Conservation (phyloP, 2,797 vertebrate species). For the Vultur gryphus region DNA sequence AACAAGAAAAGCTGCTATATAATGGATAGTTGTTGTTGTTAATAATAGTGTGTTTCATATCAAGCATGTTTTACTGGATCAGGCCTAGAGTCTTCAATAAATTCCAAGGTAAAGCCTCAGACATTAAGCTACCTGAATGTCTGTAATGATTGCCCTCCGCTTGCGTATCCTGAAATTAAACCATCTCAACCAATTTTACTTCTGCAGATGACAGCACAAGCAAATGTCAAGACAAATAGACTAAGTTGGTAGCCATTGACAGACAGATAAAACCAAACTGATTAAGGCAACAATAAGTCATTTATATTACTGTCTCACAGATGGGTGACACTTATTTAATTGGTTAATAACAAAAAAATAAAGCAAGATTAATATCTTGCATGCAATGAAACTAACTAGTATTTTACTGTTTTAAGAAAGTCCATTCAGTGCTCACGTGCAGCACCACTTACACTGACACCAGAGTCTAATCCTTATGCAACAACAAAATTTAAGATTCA, state of each 20-base stretch:
- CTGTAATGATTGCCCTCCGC: neutral
- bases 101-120: neutral
- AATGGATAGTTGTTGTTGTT: neutral
- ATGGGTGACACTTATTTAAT: slow-evolving; percentile 42
- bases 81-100: neutral
- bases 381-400: neutral
- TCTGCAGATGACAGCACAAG: neutral
- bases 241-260: neutral
- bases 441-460: neutral
- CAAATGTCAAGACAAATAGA: neutral
- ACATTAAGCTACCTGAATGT: neutral
- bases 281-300: slow-evolving; percentile 39
- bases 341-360: slow-evolving; percentile 46
- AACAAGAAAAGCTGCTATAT: neutral
- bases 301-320: slow-evolving; percentile 17
- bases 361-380: neutral
- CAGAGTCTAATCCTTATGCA: neutral
- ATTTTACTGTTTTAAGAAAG: slow-evolving; percentile 2
- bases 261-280: slow-evolving; percentile 33
- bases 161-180: neutral
- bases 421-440: neutral
- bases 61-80: neutral
- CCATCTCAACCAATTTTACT: neutral
- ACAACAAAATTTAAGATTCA: neutral
- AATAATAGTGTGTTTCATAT: neutral